Evolutionary conservation across 2,797 vertebrate genomes (phyloP).

Genomic region (Lithobates sylvaticus): DNA sequence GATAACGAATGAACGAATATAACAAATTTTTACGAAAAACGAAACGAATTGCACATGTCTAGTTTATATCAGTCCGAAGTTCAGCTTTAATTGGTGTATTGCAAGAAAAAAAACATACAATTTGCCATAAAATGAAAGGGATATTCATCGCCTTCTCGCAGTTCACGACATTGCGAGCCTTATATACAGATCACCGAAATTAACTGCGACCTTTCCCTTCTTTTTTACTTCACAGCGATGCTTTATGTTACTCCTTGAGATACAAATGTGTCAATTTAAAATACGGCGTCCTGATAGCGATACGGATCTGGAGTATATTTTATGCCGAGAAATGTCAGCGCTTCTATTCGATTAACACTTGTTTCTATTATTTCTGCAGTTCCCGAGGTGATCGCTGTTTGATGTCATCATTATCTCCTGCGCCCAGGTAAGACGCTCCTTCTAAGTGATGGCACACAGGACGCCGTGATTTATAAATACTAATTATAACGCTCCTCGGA

Average conservation of each 20-base stretch:
- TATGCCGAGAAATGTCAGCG: background rate
- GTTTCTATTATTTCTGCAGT: background rate
- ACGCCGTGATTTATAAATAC: no score
- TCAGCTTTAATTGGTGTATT: no score
- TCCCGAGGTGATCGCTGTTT: background rate
- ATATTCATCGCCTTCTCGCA: background rate
- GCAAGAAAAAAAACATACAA: no score
- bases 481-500: background rate
- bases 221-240: background rate
- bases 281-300: background rate
- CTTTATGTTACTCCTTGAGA: background rate
- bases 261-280: slow-evolving; percentile 1
- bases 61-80: no score
- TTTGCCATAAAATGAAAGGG: no score
- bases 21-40: no score
- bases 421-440: background rate
- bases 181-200: background rate
- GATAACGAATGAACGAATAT: no score
- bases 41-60: no score
- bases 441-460: background rate
- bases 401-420: background rate
- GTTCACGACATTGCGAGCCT: background rate
- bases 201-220: background rate
- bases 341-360: background rate
- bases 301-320: background rate